Evolutionary conservation across 2,113 vertebrate genomes (phyloP), one percentile per base, ranked within the genome.

Genomic region (Austrofundulus limnaeus): DNA sequence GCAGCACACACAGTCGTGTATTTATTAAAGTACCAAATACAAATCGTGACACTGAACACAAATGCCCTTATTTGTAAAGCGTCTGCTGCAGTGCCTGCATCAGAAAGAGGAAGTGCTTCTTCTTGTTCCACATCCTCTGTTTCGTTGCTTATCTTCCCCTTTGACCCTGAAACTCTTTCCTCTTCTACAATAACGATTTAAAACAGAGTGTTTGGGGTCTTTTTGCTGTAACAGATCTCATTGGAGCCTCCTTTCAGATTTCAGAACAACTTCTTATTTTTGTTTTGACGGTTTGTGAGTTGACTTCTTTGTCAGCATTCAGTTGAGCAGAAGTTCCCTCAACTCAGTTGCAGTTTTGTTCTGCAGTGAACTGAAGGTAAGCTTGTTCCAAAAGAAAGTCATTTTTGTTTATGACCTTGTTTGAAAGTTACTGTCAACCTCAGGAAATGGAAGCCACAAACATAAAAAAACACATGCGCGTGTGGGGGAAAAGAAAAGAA

Each of bases 281-380:
- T 66, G 38, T 71, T 77, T 66, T 83, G 78, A 75, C 66, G 57
- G 41, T 57, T 69, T 39, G 31, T 20, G 57, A 38, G 50, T 70
- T 55, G 66, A 70, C 75, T 39, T 70, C 77, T 68, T 37, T 39
- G 57, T 38, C 68, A 70, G 67, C 83, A 61, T 48, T 73, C 68
- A 28, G 39, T 59, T 71, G 69, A 61, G 55, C 70, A 37, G 62
- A 59, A 68, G 71, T 73, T 15, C 65, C 42, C 42, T 45, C 10
- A 21, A 48, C 64, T 73, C 39, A 59, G 59, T 70, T 14, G 57
- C 64, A 17, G 62, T 52, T n/a, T n/a, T 4, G 3, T 58, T 69
- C 67, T 70, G 31, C 51, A 23, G 41, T 54, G 56, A 48, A 45
- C 72, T 80, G 21, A 87, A 86, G 89, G 89, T 92, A 87, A 85